A percentile compares a stretch with the other conserved stretches of the same genome.
These are phyloP conservation scores for Sinocyclocheilus anophthalmus DNA, from an alignment of 2,113 vertebrate genomes.

Conservation along the genomic window DNA sequence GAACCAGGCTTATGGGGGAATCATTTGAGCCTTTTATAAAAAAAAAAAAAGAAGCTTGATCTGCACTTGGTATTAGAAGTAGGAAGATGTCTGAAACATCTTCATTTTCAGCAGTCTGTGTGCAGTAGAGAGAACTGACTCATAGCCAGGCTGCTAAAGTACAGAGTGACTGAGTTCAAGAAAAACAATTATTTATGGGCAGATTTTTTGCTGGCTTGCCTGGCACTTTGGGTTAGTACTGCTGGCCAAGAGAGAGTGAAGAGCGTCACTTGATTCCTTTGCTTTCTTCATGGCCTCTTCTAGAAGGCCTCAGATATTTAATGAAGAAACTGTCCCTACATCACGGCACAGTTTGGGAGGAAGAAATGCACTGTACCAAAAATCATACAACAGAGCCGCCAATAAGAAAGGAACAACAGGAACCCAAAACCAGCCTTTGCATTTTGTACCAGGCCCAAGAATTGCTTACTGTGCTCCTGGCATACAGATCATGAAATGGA, in stretches of 20 bases:
- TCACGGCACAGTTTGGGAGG: neutral
- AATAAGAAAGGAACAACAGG: neutral
- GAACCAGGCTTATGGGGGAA: neutral
- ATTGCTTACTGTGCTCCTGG: neutral
- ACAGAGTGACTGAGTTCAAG: conserved; percentile 59
- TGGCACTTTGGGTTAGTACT: conserved; percentile 43
- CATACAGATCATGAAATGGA: neutral
- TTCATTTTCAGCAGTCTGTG: conserved; percentile 42
- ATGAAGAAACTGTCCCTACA: conserved; percentile 48
- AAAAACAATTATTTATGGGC: conserved; percentile 50
- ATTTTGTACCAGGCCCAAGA: neutral
- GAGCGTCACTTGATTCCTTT: conserved; percentile 22
- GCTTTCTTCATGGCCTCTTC: conserved; percentile 48
- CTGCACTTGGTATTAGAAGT: conserved; percentile 59
- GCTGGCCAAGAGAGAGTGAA: conserved; percentile 12
- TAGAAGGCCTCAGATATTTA: conserved; percentile 58
- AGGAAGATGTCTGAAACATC: conserved; percentile 39
- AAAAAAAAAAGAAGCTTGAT: conserved; percentile 47
- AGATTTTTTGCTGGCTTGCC: conserved; percentile 49
- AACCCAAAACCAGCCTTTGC: neutral
- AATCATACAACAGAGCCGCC: neutral
- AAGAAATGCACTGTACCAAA: neutral
- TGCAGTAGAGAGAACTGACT: conserved; percentile 39
- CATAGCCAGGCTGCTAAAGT: conserved; percentile 33
- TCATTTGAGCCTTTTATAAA: no score